Evolutionary conservation across 2,888 invertebrate species (phyloP).

Genomic region (Epinotia brunnichana): DNA sequence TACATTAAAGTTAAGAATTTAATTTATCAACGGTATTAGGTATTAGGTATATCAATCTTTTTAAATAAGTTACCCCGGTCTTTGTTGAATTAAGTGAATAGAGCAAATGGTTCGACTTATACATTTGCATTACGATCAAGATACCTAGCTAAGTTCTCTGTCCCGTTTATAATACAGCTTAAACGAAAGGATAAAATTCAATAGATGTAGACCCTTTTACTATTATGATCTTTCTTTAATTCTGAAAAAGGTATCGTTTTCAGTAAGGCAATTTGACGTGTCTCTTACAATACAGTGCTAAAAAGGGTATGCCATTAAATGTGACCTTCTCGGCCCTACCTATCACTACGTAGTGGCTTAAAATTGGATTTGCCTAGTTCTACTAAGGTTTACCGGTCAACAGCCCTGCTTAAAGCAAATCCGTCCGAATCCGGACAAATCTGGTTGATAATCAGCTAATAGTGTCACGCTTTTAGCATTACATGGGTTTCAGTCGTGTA

Average conservation of each 20-base stretch:
- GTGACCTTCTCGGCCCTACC: constrained; percentile 16
- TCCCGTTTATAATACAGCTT: not conserved
- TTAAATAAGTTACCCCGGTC: too few relatives aligned
- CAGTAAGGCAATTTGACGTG: not conserved
- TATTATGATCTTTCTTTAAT: constrained; percentile 8
- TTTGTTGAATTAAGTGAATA: not conserved
- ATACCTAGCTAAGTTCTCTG: not conserved
- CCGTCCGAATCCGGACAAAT: constrained; percentile 33
- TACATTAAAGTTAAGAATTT: too few relatives aligned
- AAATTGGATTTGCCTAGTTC: constrained; percentile 31
- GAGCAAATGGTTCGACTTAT: not conserved
- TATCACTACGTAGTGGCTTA: constrained; percentile 6
- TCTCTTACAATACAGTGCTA: constrained; percentile 10
- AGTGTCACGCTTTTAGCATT: constrained; percentile 22
- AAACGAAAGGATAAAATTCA: constrained; percentile 3
- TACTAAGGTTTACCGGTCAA: constrained; percentile 37
- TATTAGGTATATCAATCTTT: too few relatives aligned
- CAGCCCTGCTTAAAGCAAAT: constrained; percentile 30
- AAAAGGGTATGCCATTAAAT: constrained; percentile 20
- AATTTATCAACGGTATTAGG: too few relatives aligned
- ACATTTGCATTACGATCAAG: not conserved
- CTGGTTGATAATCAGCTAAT: constrained; percentile 31
- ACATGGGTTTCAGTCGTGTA: constrained; percentile 16
- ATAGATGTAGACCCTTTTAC: not conserved
- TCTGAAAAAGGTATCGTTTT: constrained; percentile 2